Conservation (phyloP, 2,888 invertebrate genomes). For the Cheilosia vulpina region DNA sequence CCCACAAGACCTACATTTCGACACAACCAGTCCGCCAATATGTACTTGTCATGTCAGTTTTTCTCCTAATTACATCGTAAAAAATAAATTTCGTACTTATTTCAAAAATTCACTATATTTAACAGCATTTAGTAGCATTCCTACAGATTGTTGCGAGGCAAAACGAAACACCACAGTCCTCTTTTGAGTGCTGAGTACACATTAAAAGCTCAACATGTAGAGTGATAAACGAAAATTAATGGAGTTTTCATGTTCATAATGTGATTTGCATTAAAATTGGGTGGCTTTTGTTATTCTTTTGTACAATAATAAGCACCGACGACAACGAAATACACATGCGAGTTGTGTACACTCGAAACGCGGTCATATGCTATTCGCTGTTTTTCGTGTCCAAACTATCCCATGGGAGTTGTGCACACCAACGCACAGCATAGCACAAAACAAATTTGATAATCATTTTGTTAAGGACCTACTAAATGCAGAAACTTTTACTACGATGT, state of each 20-base stretch:
- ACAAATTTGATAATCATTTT: too few relatives aligned
- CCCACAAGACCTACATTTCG: too few relatives aligned
- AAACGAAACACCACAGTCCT: neutral
- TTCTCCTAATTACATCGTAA: slow-evolving; percentile 33
- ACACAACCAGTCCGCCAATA: slow-evolving; percentile 1
- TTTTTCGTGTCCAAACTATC: too few relatives aligned
- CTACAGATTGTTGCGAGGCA: slow-evolving; percentile 3
- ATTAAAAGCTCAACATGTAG: slow-evolving; percentile 37
- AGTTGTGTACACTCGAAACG: too few relatives aligned
- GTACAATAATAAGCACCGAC: slow-evolving; percentile 8
- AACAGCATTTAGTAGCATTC: neutral
- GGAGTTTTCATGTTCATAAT: slow-evolving; percentile 82
- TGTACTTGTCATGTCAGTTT: slow-evolving; percentile 19
- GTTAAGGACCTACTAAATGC: too few relatives aligned
- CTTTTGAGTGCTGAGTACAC: slow-evolving; percentile 2
- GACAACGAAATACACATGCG: too few relatives aligned
- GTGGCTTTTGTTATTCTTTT: slow-evolving; percentile 16
- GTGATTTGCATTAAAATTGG: slow-evolving; percentile 79
- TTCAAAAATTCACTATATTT: neutral
- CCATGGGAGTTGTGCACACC: too few relatives aligned
- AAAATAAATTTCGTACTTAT: slow-evolving; percentile 27
- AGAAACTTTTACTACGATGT: too few relatives aligned
- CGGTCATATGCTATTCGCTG: too few relatives aligned
- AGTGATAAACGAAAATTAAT: slow-evolving; percentile 78
- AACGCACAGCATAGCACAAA: too few relatives aligned